Base-by-base conservation (phyloP, 2,888 invertebrate species). In the Boloria selene region DNA sequence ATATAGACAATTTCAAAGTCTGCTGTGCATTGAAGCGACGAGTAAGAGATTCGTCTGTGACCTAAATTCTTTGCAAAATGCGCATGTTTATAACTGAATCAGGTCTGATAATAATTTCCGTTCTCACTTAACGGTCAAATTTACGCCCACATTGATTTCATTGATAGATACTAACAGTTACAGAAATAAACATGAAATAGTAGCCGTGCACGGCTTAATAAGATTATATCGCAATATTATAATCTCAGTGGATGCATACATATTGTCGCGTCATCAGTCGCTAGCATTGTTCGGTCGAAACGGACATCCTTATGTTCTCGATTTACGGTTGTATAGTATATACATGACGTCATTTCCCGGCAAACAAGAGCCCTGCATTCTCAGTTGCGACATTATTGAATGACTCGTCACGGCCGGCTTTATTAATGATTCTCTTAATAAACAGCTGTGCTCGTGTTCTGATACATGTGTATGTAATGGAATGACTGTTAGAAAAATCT, bases 41-140 rank as follows among this genome's bases (percentile, higher is more conserved):
- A 86, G 87, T 87, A 87, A 88, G 80, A 85, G 85, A 85, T 80
- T 81, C 82, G 85, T 86, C 85, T 87, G 75, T 88, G 87, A 87
- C 87, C 87, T 81, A 85, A 86, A 88, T 88, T 84, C 85, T 84
- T 85, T 75, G 83, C 80, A 82, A 83, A 87, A 84, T 82, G 81
- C 80, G 79, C 79, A 79, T 83, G 83, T 83, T 83, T 85, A 81
- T 84, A 82, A 84, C 78, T 77, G 78, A 79, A 80, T 77, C 65
- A 73, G 77, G 75, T 77, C 76, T 61, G 74, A 77, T 77, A 77
- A 76, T 73, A 74, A 78, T 79, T 77, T 78, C 74, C 73, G 75
- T 77, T 77, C 73, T 75, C 75, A 56, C 62, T 51, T 51, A 61
- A 63, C 59, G 60, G 63, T 67, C 54, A 64, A 69, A 69, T 61